A percentile compares a stretch with the other conserved stretches of the same genome.
Conservation (phyloP, 2,113 vertebrate species). For the Pterocles orientalis region DNA sequence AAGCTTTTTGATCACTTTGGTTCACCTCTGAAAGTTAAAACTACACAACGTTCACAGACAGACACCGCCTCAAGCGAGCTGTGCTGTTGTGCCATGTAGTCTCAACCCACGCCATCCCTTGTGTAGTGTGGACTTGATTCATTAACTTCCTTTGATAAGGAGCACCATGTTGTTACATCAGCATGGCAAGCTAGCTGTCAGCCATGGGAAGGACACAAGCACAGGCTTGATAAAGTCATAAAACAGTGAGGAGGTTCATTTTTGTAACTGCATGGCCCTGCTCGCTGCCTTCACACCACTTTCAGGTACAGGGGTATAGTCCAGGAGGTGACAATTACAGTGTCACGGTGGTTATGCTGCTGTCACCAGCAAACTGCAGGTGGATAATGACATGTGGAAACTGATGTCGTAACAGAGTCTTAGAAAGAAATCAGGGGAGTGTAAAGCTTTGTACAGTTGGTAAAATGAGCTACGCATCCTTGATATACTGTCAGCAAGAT, state of each 20-base stretch:
- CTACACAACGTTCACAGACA: rapidly evolving
- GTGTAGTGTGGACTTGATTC: rapidly evolving
- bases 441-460: background rate
- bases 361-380: background rate
- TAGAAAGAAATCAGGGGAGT: background rate
- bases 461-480: background rate
- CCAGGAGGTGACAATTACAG: background rate
- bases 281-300: rapidly evolving
- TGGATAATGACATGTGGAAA: background rate
- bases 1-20: background rate
- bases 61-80: background rate
- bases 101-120: background rate
- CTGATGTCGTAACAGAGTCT: background rate
- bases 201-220: background rate
- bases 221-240: background rate
- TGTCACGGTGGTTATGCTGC: background rate
- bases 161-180: background rate
- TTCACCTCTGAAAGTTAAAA: background rate
- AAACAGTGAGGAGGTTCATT: background rate
- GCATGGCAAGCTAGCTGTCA: background rate
- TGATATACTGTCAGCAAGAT: background rate
- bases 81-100: background rate
- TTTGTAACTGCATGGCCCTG: background rate
- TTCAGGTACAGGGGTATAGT: background rate
- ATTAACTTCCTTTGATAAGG: background rate